These are phyloP conservation scores for Ammodytes marinus DNA, from an alignment of 2,113 vertebrate genomes.

Conservation along the genomic window DNA sequence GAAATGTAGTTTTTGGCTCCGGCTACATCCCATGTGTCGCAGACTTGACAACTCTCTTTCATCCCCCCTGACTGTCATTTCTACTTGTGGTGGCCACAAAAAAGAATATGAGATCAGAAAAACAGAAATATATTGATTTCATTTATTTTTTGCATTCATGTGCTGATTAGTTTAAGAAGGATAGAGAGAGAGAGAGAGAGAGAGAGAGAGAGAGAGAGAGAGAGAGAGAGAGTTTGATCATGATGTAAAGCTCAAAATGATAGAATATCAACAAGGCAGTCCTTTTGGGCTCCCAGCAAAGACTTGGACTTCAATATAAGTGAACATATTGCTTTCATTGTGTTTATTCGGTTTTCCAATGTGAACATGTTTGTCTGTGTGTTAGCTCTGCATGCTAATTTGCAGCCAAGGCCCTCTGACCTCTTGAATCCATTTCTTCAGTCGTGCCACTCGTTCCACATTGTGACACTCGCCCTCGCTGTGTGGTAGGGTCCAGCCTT, in stretches of 20 bases:
- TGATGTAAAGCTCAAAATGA: neutral
- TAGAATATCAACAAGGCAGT: neutral
- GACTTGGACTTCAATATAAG: too few species aligned
- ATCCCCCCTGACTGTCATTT: conserved; percentile 63
- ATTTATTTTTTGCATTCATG: conserved; percentile 1
- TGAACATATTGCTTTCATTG: too few species aligned
- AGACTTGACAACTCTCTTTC: conserved; percentile 66
- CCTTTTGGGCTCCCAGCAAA: too few species aligned
- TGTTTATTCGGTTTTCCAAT: too few species aligned
- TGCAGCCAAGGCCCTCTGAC: too few species aligned
- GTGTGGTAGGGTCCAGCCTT: too few species aligned
- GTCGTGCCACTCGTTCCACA: neutral
- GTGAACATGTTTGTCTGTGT: too few species aligned
- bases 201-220: neutral
- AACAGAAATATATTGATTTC: neutral
- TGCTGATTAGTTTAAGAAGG: conserved; percentile 6
- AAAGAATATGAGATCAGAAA: conserved; percentile 46
- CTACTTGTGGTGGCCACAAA: conserved; percentile 15
- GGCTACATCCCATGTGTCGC: conserved; percentile 64
- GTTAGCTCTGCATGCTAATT: too few species aligned
- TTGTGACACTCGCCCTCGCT: neutral
- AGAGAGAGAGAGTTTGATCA: neutral
- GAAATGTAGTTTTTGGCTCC: conserved; percentile 63
- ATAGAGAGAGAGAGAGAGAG: neutral
- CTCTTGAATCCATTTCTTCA: neutral